Evolutionary conservation across 1,140 invertebrate species (phyloP), one percentile per base, ranked within the genome.

Genomic region (Delia radicum): DNA sequence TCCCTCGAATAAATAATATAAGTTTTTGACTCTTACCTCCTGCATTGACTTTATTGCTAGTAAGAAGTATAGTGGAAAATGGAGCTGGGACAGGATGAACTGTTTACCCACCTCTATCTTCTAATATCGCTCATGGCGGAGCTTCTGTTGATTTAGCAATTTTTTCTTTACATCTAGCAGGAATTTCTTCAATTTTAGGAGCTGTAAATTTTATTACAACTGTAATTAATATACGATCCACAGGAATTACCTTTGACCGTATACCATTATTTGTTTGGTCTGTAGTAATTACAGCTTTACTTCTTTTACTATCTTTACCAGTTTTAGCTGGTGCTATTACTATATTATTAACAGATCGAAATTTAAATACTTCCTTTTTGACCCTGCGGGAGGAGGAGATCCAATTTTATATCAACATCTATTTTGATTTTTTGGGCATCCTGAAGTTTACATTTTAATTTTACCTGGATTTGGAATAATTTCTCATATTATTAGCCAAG

Each of bases 341-440:
- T n/a, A n/a, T n/a, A n/a, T n/a, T n/a, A n/a, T n/a, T n/a, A n/a
- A n/a, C n/a, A n/a, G n/a, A n/a, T n/a, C n/a, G n/a, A n/a, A n/a
- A n/a, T n/a, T n/a, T n/a, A n/a, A n/a, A n/a, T n/a, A n/a, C n/a
- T 85, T 79, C 33, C 13, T 37, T 78, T 92, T 92, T 55, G 48
- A 55, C 4, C 48, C 48, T 18, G 48, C 48, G 7, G 48, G 48
- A 55, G 48, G 48, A 91, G 72, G 91, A 18, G 48, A 93, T 79
- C 91, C 91, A 65, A 89, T 93, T 87, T 77, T 93, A 80, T 94
- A 90, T 79, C 93, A 94, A 89, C 92, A 94, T 85, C 87, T 93
- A 88, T 93, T 94, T 89, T 93, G 91, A 89, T 93, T 94, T 87
- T 93, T 93, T 90, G 91, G 92, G 0, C 92, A 37, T 13, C 33